These are phyloP conservation scores for Ivindomyrus marchei DNA, from an alignment of 2,113 vertebrate genomes.

Conservation along the genomic window DNA sequence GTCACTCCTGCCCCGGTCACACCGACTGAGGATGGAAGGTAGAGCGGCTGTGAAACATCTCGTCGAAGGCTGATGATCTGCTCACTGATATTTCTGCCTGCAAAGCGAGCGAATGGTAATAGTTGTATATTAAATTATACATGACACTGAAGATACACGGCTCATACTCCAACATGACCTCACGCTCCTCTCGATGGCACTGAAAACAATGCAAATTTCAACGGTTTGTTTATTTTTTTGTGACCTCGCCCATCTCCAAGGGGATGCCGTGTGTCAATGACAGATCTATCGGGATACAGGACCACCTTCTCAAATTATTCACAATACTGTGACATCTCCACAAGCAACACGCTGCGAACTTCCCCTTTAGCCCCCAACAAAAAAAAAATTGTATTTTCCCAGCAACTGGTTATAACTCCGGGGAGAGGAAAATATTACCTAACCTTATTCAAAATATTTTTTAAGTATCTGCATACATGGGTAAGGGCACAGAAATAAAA, in stretches of 20 bases:
- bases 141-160: not conserved
- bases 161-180: not conserved
- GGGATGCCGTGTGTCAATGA: conserved; percentile 26
- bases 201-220: not conserved
- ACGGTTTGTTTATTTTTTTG: not conserved
- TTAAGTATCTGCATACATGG: not conserved
- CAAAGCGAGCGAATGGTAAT: not conserved
- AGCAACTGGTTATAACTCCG: not conserved
- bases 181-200: not conserved
- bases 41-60: not conserved
- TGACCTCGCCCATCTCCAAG: not conserved
- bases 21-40: not conserved
- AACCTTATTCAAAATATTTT: not conserved
- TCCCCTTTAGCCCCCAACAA: conserved; percentile 1
- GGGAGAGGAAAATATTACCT: not conserved
- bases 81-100: not conserved
- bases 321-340: conserved; percentile 19
- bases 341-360: not conserved
- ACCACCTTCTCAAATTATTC: conserved; percentile 30
- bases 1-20: not conserved
- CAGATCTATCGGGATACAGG: conserved; percentile 2
- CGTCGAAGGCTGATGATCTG: not conserved
- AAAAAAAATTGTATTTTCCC: not conserved
- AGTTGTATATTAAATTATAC: not conserved
- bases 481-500: not conserved